Percentiles rank a stretch among this genome's conserved stretches.
Conservation (phyloP, 2,797 vertebrate species). For the Gastrophryne carolinensis region DNA sequence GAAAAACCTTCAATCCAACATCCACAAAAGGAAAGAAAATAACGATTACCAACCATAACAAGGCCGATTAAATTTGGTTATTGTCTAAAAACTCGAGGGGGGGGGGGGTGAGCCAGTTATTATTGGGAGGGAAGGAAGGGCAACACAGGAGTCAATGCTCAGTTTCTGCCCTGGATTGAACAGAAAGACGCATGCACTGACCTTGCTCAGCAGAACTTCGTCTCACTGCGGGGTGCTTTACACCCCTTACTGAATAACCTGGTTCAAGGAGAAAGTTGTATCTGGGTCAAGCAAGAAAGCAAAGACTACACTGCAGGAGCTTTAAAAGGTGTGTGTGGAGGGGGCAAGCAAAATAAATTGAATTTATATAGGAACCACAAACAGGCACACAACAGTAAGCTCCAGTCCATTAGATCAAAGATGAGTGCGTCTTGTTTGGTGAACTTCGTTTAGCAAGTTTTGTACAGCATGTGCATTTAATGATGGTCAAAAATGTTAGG, state of each 20-base stretch:
- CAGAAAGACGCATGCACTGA: slow-evolving; percentile 27
- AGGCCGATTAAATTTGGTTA: neutral
- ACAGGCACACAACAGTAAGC: neutral
- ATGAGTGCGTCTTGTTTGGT: neutral
- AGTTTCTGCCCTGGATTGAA: neutral
- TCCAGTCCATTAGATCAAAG: neutral
- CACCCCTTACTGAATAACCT: slow-evolving; percentile 44
- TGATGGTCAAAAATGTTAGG: no score
- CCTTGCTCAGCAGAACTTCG: slow-evolving; percentile 39
- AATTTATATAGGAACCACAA: neutral
- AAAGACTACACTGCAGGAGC: neutral
- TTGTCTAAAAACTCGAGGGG: no score
- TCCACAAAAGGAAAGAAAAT: neutral
- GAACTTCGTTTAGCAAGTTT: neutral
- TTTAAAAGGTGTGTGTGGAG: neutral
- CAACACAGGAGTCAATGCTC: neutral
- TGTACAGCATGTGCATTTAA: neutral
- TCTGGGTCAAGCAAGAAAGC: neutral
- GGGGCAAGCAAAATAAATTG: neutral
- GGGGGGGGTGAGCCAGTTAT: neutral
- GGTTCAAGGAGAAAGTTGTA: slow-evolving; percentile 37
- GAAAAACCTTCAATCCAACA: neutral
- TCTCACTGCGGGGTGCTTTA: slow-evolving; percentile 44
- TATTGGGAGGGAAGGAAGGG: neutral
- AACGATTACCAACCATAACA: neutral